These are phyloP conservation scores for Caenorhabditis briggsae DNA, from an alignment of 1,140 invertebrate species.

Conservation along the genomic window DNA sequence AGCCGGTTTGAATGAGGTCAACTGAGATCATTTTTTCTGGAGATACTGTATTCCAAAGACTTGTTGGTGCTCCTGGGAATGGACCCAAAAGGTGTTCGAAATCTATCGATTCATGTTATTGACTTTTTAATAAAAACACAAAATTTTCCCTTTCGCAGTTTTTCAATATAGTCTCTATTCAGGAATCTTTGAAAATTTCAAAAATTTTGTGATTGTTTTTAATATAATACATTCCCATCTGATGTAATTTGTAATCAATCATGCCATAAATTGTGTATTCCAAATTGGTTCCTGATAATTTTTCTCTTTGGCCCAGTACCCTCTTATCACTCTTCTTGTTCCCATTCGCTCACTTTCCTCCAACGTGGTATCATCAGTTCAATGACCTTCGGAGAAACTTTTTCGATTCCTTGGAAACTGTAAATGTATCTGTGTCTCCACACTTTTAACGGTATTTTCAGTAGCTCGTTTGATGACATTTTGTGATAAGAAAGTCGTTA, in stretches of 20 bases:
- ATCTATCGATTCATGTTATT: no score
- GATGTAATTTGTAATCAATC: background rate
- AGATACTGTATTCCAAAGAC: no score
- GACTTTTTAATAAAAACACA: no score
- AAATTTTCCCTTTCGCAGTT: no score
- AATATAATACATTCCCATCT: no score
- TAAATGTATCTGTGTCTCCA: slow-evolving; percentile 16
- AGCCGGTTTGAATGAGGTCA: no score
- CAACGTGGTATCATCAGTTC: slow-evolving; percentile 15
- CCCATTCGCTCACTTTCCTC: background rate
- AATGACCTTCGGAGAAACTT: slow-evolving; percentile 15
- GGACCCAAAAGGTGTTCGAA: no score
- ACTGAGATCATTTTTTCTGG: no score
- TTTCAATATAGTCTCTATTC: no score
- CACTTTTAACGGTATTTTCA: background rate
- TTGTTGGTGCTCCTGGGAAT: no score
- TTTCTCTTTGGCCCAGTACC: background rate
- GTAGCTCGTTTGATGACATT: slow-evolving; percentile 7
- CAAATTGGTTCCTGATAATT: slow-evolving; percentile 2
- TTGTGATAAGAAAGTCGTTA: slow-evolving; percentile 42
- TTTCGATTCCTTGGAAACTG: background rate
- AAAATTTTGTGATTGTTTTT: no score
- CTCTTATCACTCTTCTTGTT: slow-evolving; percentile 3
- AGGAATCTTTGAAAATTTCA: no score
- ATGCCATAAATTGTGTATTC: slow-evolving; percentile 1